Percentiles rank a stretch among this genome's conserved stretches.
Evolutionary conservation across 2,888 invertebrate genomes (phyloP).

Genomic region (Sturmia bella): DNA sequence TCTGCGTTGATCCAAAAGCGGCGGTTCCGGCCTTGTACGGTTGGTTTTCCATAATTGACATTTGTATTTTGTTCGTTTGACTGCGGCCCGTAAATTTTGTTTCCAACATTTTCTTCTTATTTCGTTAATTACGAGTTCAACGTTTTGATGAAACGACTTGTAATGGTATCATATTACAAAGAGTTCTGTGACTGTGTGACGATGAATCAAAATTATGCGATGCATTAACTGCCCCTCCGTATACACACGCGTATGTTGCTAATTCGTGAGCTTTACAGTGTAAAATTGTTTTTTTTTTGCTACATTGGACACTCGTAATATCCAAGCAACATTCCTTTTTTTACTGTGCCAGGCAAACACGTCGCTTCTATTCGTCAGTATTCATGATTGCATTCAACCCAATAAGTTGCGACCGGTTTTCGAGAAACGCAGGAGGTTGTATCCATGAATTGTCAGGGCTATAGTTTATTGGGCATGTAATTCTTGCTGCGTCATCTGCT

Average conservation of each 20-base stretch:
- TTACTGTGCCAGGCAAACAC: too few species aligned
- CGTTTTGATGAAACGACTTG: slow-evolving; percentile 14
- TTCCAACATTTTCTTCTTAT: slow-evolving; percentile 13
- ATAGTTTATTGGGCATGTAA: too few species aligned
- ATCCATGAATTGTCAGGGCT: too few species aligned
- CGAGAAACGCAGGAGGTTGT: too few species aligned
- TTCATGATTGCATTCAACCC: too few species aligned
- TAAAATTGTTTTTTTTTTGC: too few species aligned
- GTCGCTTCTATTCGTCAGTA: too few species aligned
- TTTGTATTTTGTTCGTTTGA: background rate
- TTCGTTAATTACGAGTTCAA: background rate
- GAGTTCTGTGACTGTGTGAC: background rate
- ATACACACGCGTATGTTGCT: background rate
- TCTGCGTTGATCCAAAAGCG: slow-evolving; percentile 1
- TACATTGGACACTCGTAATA: too few species aligned
- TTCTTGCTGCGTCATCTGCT: too few species aligned
- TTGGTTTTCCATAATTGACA: slow-evolving; percentile 4
- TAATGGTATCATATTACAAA: slow-evolving; percentile 10
- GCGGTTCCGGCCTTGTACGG: background rate
- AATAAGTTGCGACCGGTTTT: too few species aligned
- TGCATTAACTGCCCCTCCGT: background rate
- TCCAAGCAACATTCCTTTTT: too few species aligned
- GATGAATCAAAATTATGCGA: background rate
- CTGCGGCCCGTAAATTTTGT: slow-evolving; percentile 8
- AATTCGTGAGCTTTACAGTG: background rate